These are phyloP conservation scores for Tortrix viridana DNA, from an alignment of 2,888 invertebrate species.

Conservation along the genomic window DNA sequence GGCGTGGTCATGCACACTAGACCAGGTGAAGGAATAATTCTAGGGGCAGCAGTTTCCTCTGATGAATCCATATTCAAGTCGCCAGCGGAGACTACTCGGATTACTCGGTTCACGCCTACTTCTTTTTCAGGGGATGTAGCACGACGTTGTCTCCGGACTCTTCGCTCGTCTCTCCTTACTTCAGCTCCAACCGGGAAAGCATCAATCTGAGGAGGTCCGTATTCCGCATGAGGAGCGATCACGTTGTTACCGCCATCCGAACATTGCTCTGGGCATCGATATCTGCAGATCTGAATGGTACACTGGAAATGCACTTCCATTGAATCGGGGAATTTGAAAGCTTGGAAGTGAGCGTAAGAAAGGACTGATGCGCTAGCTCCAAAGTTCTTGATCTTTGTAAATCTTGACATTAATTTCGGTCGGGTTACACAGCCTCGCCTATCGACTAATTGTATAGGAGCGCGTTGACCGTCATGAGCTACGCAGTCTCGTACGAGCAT, in stretches of 20 bases:
- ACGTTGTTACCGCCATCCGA: slow-evolving; percentile 85
- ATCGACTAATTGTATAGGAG: slow-evolving; percentile 96
- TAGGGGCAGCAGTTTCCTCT: slow-evolving; percentile 86
- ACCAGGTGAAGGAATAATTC: slow-evolving; percentile 87
- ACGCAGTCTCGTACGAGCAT: slow-evolving; percentile 97
- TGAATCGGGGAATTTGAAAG: slow-evolving; percentile 97
- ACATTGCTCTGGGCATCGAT: slow-evolving; percentile 96
- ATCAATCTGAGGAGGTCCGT: slow-evolving; percentile 88
- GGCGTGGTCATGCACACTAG: slow-evolving; percentile 97
- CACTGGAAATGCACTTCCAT: slow-evolving; percentile 99
- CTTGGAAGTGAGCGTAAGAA: slow-evolving; percentile 97
- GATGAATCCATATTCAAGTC: slow-evolving; percentile 92
- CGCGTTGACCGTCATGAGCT: slow-evolving; percentile 96
- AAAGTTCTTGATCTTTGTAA: slow-evolving; percentile 97
- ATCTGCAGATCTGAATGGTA: slow-evolving; percentile 96
- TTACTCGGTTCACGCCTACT: slow-evolving; percentile 94
- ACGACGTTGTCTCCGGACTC: slow-evolving; percentile 87
- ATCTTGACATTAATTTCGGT: slow-evolving; percentile 96
- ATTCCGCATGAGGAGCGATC: slow-evolving; percentile 85
- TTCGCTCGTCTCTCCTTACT: slow-evolving; percentile 89
- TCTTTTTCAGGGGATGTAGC: slow-evolving; percentile 88
- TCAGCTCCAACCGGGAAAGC: slow-evolving; percentile 85
- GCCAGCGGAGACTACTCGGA: slow-evolving; percentile 95
- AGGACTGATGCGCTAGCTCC: slow-evolving; percentile 96
- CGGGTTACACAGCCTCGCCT: slow-evolving; percentile 96